phyloP scores from a whole-genome alignment of 2,113 vertebrate species.

The Oxyruncus cristatus region DNA sequence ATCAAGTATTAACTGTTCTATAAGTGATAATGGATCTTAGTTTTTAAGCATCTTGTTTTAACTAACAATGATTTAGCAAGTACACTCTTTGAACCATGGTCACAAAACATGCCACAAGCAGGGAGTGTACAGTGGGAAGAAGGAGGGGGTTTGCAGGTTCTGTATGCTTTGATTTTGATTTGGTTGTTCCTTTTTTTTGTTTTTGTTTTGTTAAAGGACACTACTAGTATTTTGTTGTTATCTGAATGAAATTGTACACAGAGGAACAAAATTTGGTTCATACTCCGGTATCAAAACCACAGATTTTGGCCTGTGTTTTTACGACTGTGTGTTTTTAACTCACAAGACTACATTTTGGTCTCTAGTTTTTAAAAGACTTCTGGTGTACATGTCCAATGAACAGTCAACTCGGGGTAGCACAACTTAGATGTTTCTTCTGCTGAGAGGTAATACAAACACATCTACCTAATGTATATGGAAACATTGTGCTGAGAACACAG shows the following conservation, averaged over 20 bases:
- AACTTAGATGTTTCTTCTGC: slow-evolving; percentile 28
- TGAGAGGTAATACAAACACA: slow-evolving; percentile 48
- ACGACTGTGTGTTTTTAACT: slow-evolving; percentile 45
- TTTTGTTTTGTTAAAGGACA: slow-evolving; percentile 26
- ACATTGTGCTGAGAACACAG: background rate
- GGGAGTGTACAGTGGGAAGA: slow-evolving; percentile 49
- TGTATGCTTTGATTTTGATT: slow-evolving; percentile 55
- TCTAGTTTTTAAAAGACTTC: slow-evolving; percentile 38
- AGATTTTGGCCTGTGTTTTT: slow-evolving; percentile 38
- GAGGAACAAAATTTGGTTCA: slow-evolving; percentile 54
- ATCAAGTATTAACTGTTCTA: slow-evolving; percentile 82
- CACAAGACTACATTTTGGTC: slow-evolving; percentile 46
- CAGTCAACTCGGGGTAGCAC: slow-evolving; percentile 35
- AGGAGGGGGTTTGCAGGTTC: slow-evolving; percentile 52
- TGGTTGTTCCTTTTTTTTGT: background rate
- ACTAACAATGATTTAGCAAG: slow-evolving; percentile 78
- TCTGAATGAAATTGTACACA: slow-evolving; percentile 49
- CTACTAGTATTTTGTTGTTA: slow-evolving; percentile 55
- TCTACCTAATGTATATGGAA: slow-evolving; percentile 42
- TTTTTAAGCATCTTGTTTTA: slow-evolving; percentile 70
- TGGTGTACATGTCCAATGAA: slow-evolving; percentile 41
- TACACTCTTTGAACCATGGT: slow-evolving; percentile 78
- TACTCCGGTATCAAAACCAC: slow-evolving; percentile 20
- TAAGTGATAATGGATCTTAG: slow-evolving; percentile 66
- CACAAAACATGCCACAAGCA: slow-evolving; percentile 79